These are phyloP conservation scores for Papilio gigon DNA, from an alignment of 2,888 invertebrate species.

Conservation along the genomic window DNA sequence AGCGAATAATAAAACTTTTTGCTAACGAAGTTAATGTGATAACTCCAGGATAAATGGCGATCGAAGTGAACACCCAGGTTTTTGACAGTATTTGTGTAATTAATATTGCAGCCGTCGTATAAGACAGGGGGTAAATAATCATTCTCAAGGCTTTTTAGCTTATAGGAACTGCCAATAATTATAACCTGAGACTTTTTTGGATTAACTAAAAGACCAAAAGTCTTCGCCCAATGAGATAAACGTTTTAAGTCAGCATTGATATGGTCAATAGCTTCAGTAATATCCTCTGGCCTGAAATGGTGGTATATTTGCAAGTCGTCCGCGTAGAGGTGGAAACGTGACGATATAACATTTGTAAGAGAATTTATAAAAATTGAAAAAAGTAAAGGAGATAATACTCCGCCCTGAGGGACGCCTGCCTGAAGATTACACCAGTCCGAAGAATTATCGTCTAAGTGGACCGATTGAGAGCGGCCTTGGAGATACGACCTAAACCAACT, in stretches of 20 bases:
- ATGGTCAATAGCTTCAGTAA: neutral
- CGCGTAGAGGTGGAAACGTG: constrained; percentile 29
- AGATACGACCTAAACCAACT: neutral
- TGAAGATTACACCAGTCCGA: constrained; percentile 18
- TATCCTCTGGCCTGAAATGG: neutral
- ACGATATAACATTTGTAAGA: neutral
- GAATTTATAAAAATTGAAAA: constrained; percentile 32
- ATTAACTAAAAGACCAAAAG: constrained; percentile 13
- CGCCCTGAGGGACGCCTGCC: constrained; percentile 25
- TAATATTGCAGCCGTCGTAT: neutral
- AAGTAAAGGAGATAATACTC: constrained; percentile 22
- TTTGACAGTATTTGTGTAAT: neutral
- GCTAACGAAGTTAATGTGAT: neutral
- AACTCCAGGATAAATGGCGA: neutral
- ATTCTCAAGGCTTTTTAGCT: neutral
- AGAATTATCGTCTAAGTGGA: neutral
- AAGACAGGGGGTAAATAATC: neutral
- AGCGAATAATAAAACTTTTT: constrained; percentile 17
- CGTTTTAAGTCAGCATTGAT: constrained; percentile 7
- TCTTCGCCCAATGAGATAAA: constrained; percentile 2
- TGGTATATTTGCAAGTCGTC: constrained; percentile 31
- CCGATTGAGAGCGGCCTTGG: neutral
- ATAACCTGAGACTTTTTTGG: neutral
- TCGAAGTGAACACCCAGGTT: constrained; percentile 5
- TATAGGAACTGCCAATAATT: neutral